Conservation (phyloP, 2,888 invertebrate species). For the Nasonia oneida region DNA sequence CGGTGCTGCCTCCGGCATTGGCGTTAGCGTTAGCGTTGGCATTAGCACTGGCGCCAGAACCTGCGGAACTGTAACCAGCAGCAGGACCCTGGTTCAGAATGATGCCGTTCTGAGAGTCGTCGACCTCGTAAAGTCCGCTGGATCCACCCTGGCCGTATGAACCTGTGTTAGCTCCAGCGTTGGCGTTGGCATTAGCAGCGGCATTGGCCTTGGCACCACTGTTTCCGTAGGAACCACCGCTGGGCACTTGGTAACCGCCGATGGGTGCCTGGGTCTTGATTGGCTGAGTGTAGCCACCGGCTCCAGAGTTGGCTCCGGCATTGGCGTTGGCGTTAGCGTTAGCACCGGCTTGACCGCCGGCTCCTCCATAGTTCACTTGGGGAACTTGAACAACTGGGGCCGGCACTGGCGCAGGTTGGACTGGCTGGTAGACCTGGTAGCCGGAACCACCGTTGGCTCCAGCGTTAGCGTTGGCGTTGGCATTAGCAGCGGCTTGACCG, state of each 20-base stretch:
- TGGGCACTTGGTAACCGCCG: background rate
- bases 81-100: background rate
- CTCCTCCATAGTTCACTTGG: background rate
- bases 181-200: slow-evolving; percentile 6
- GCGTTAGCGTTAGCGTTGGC: background rate
- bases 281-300: background rate
- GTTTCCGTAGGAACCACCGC: background rate
- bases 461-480: background rate
- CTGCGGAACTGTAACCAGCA: background rate
- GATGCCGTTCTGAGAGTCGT: background rate
- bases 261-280: background rate
- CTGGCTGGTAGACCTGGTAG: background rate
- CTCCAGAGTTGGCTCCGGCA: background rate
- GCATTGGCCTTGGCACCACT: slow-evolving; percentile 9
- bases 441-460: background rate
- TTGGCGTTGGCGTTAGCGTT: background rate
- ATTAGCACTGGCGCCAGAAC: background rate
- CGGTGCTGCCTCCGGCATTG: background rate
- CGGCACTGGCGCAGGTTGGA: background rate
- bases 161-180: background rate
- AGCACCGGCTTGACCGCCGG: background rate
- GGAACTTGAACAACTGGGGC: background rate
- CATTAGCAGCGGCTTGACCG: slow-evolving; percentile 5
- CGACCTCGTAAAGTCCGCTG: background rate
- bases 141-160: background rate